Base-by-base conservation (phyloP, 2,888 invertebrate species). In the Syrista parreyssii region DNA sequence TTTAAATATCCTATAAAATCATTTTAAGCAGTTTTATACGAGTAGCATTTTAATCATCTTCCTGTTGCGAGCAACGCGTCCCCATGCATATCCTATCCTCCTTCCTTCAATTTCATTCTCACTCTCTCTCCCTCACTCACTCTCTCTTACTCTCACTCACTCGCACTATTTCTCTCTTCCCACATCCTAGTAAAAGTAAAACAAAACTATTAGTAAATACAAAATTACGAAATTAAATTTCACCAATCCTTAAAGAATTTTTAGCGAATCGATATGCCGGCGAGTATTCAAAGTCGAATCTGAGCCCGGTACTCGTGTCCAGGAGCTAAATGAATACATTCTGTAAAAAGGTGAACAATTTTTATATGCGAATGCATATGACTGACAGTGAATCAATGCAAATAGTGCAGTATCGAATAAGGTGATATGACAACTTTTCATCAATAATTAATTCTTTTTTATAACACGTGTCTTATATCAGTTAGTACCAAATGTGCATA, bases 151-250 rank as follows among this genome's bases (percentile, higher is more conserved):
- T 34, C 69, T 80, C 79, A 82, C 75, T 80, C 77, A 78, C 78
- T 81, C 79, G 76, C 83, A 84, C 83, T 80, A 79, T 76, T 77
- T 79, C 79, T 82, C 82, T 82, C 81, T 82, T 84, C 87, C 84
- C 88, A 88, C 82, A 86, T 85, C 90, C 90, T 91, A 90, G 87
- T 91, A 84, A 91, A 91, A 91, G 90, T 89, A 91, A 91, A 91
- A 55, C 55, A 55, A 90, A 88, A 86, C 91, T 91, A 91, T 91
- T 91, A 91, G 91, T 91, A 89, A 88, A 86, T 89, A 87, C 83
- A 86, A 87, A 88, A 86, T 84, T 78, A 88, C 84, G 40, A 73
- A 78, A 74, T 75, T 12, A 78, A 68, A 55, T 55, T 55, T 55
- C 23, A 55, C 55, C 15, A 55, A 55, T 55, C 55, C 55, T 23